These are phyloP conservation scores for Mormyrops attenuatus DNA, from an alignment of 2,797 vertebrate genomes.

Conservation along the genomic window DNA sequence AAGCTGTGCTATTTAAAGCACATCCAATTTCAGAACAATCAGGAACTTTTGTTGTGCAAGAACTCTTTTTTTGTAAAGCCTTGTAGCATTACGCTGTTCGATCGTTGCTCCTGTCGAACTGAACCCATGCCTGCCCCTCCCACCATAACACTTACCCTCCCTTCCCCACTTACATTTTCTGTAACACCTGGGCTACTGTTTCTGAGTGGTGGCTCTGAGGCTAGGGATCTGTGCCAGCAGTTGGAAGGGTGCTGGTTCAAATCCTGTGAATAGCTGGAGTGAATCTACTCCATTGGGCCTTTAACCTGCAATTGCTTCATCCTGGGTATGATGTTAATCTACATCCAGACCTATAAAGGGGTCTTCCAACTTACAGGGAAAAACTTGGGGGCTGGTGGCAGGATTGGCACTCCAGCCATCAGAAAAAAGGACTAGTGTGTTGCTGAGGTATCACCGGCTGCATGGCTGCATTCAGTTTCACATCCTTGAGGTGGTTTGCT, in stretches of 20 bases:
- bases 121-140: not conserved
- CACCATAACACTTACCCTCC: not conserved
- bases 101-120: not conserved
- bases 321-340: not conserved
- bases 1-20: conserved; percentile 7
- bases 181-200: conserved; percentile 72
- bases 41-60: not conserved
- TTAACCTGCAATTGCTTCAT: not conserved
- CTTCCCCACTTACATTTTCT: conserved; percentile 50
- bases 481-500: not conserved
- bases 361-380: not conserved
- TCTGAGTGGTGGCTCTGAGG: not conserved
- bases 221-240: not conserved
- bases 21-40: not conserved
- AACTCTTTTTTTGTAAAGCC: not conserved
- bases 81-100: not conserved
- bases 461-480: not conserved
- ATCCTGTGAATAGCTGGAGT: not conserved
- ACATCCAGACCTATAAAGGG: not conserved
- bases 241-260: not conserved
- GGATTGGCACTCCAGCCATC: no score
- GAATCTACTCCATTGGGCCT: not conserved
- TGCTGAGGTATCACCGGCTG: not conserved
- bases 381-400: no score
- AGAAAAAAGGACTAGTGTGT: no score